Conservation (phyloP, 2,888 invertebrate genomes). For the Didymodactylos carnosus region DNA sequence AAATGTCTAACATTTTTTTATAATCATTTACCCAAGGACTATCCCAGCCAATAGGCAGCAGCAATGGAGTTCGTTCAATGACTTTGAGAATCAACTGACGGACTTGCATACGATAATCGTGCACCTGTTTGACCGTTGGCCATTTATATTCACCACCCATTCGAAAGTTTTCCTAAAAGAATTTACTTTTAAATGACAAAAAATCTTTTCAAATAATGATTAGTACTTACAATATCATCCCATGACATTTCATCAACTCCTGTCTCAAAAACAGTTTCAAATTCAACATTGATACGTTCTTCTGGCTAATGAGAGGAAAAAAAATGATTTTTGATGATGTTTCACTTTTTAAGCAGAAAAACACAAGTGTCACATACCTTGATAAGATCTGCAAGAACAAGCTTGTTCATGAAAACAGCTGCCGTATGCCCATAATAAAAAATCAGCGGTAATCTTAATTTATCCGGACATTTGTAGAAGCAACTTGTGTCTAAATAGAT, state of each 20-base stretch:
- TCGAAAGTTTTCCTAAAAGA: constrained; percentile 26
- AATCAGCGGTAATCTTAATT: constrained; percentile 29
- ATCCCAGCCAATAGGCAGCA: constrained; percentile 27
- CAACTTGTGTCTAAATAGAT: too few species aligned
- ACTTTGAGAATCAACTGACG: constrained; percentile 22
- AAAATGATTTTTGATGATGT: neutral
- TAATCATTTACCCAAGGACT: constrained; percentile 24
- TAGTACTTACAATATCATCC: constrained; percentile 29
- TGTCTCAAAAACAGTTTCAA: constrained; percentile 30
- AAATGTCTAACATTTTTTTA: neutral
- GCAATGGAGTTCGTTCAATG: constrained; percentile 25
- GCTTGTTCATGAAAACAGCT: constrained; percentile 29
- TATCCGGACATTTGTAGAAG: constrained; percentile 28
- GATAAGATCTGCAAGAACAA: constrained; percentile 25
- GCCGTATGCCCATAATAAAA: constrained; percentile 33
- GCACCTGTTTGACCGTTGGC: constrained; percentile 24
- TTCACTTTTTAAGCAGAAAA: neutral
- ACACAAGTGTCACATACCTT: constrained; percentile 19
- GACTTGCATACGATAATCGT: constrained; percentile 25
- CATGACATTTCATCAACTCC: constrained; percentile 34
- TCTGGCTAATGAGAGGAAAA: constrained; percentile 11
- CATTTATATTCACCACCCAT: constrained; percentile 29
- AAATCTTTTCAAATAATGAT: neutral
- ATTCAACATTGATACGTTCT: constrained; percentile 24
- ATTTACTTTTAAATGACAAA: neutral